Base-by-base conservation (phyloP, 2,113 vertebrate genomes). In the Nyctereutes procyonoides region DNA sequence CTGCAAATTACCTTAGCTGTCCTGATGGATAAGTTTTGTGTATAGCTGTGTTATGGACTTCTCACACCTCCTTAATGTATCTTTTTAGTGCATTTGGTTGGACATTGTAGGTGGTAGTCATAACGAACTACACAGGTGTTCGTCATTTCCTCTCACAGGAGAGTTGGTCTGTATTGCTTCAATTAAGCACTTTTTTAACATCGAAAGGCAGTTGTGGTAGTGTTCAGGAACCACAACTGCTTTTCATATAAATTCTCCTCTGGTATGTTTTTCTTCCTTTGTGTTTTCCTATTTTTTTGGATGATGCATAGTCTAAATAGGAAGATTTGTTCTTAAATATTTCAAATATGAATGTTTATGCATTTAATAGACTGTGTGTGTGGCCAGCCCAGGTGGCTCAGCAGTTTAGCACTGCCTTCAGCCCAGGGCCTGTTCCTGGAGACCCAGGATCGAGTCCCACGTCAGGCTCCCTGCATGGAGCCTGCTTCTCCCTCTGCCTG, bases 241-340 rank as follows among this genome's bases (percentile, higher is more conserved):
- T 63, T 77, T 82, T 26, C 60, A 35, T 51, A 1, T 62, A 67
- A 89, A 69, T 9, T 81, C 20, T 62, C 56, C 11, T 60, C n/a
- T 77, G 24, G 12, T 63, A 8, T 67, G 53, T 71, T 81, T 82
- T 58, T 79, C 76, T 80, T 38, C 48, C 74, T 85, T 55, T 65
- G 15, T 88, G 43, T 4, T 71, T 97, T 87, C 43, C 35, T 95
- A 1, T 51, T 65, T 3, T 60, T 80, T 83, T 82, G 53, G 55
- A 30, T 90, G 73, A 81, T 35, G 86, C 71, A 30, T 86, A 87
- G 32, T 85, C 14, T 81, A 71, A 88, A 51, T 83, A 53, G 60
- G 28, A 77, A 8, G 35, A 60, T 32, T 82, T n/a, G 65, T 74
- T 92, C 74, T 77, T 88, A 86, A 96, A 53, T 94, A 71, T 58